Percentiles rank a stretch among this genome's conserved stretches.
Conservation (phyloP, 2,888 invertebrate species). For the Drosophila meridionalis region DNA sequence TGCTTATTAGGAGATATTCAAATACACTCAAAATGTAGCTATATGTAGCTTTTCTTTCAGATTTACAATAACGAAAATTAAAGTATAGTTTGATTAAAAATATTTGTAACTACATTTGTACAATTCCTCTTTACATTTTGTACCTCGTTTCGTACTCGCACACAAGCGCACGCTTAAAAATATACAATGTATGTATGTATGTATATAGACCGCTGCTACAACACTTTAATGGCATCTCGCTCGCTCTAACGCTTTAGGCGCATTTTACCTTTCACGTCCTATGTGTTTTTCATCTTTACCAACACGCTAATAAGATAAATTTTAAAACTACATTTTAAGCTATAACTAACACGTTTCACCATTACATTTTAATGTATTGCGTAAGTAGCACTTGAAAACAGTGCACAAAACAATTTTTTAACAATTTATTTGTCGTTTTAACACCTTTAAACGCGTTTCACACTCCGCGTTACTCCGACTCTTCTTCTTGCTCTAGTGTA, state of each 20-base stretch:
- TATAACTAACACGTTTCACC: slow-evolving; percentile 63
- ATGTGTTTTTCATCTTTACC: slow-evolving; percentile 72
- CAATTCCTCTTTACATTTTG: slow-evolving; percentile 61
- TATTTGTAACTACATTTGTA: slow-evolving; percentile 49
- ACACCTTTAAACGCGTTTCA: slow-evolving; percentile 74
- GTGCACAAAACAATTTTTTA: slow-evolving; percentile 41
- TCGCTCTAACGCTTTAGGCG: slow-evolving; percentile 57
- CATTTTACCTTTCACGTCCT: slow-evolving; percentile 70
- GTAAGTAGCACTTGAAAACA: slow-evolving; percentile 49
- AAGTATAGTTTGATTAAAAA: slow-evolving; percentile 33
- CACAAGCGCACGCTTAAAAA: slow-evolving; percentile 57
- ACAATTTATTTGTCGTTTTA: slow-evolving; percentile 65
- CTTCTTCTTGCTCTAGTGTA: slow-evolving; percentile 53
- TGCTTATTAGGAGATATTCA: slow-evolving; percentile 6
- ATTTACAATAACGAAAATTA: slow-evolving; percentile 5
- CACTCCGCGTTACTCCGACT: slow-evolving; percentile 61
- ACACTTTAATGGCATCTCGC: slow-evolving; percentile 72
- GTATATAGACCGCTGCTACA: slow-evolving; percentile 72
- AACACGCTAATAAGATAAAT: slow-evolving; percentile 76
- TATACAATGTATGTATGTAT: slow-evolving; percentile 56
- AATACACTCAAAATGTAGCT: slow-evolving; percentile 3
- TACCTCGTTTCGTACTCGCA: slow-evolving; percentile 57
- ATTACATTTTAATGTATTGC: slow-evolving; percentile 56
- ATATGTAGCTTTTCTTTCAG: background rate
- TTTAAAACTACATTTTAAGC: slow-evolving; percentile 57